A percentile compares a stretch with the other conserved stretches of the same genome.
These are phyloP conservation scores for Dipus sagitta DNA, from an alignment of 2,797 vertebrate species.

Conservation along the genomic window DNA sequence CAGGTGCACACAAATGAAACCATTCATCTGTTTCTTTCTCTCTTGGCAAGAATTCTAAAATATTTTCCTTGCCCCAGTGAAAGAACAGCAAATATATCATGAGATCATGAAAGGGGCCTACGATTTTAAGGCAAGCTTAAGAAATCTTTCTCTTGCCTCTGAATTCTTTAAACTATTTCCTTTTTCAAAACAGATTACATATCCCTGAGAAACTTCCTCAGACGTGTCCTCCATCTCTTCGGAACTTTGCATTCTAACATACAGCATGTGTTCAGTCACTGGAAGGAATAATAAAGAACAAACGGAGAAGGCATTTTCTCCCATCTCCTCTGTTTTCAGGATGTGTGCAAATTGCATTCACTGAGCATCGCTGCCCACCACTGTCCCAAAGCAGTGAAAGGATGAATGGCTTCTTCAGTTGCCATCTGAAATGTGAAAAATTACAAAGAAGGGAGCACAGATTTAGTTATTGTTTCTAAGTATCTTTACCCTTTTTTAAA, in stretches of 20 bases:
- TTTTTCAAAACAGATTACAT: conserved; percentile 2
- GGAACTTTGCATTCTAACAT: background rate
- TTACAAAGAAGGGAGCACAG: background rate
- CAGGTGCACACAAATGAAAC: background rate
- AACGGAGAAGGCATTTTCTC: background rate
- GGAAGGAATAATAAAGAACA: background rate
- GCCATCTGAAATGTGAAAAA: background rate
- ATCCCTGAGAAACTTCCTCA: background rate
- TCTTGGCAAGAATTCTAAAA: background rate
- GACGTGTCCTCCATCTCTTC: background rate
- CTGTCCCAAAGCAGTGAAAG: background rate
- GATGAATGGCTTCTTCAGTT: background rate
- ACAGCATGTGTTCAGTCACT: background rate
- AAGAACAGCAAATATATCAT: background rate
- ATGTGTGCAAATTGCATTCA: background rate
- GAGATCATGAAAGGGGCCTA: background rate
- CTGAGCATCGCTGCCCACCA: background rate
- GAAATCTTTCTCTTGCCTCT: conserved; percentile 11
- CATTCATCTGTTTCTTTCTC: background rate
- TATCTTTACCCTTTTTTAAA: conserved; percentile 1
- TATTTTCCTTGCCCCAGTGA: background rate
- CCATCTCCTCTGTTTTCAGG: background rate
- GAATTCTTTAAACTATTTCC: background rate
- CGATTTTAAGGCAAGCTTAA: background rate
- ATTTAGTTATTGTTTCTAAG: background rate